Base-by-base conservation (phyloP, 2,888 invertebrate species). In the Camptogramma bilineatum region DNA sequence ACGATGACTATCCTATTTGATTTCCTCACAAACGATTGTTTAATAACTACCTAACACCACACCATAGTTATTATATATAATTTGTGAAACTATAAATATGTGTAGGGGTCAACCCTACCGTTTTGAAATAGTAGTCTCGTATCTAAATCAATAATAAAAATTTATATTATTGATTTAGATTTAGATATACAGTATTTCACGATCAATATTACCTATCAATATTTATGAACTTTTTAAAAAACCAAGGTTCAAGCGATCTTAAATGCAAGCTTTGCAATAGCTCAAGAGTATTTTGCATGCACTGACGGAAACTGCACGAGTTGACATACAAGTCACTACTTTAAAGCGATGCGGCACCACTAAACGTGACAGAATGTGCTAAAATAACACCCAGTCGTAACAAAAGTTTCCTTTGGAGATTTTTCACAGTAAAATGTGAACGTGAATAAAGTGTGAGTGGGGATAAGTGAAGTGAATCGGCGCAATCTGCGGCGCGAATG, bases 401-500 rank as follows among this genome's bases (percentile, higher is more conserved):
- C 42, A 16, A 31, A 44, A 24, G 48, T 50, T 28, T 60, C 21
- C 48, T 31, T 21, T 46, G 16, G 51, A 47, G 44, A 58, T 34
- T 65, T 65, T 61, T 24, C 54, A 34, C 34, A 53, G 57, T 61
- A 63, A 70, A 70, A 64, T 60, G 17, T 73, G 74, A 76, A 62
- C 60, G 64, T 61, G 51, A 48, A 52, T 79, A 76, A 78, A 83
- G 78, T 77, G 74, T 75, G 73, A 82, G 77, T 76, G 77, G 71
- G 76, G 74, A 74, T 80, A 82, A 82, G 81, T 79, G 78, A 78
- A 83, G 83, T 86, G 87, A 88, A 87, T 87, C 83, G 83, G 74
- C 79, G 85, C 83, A 86, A 86, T 88, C 82, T 83, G 80, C 66
- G 77, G 73, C 71, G 77, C 73, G 84, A 85, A 85, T 86, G 87